Base-by-base conservation (phyloP, 2,888 invertebrate genomes). In the Altica lythri region DNA sequence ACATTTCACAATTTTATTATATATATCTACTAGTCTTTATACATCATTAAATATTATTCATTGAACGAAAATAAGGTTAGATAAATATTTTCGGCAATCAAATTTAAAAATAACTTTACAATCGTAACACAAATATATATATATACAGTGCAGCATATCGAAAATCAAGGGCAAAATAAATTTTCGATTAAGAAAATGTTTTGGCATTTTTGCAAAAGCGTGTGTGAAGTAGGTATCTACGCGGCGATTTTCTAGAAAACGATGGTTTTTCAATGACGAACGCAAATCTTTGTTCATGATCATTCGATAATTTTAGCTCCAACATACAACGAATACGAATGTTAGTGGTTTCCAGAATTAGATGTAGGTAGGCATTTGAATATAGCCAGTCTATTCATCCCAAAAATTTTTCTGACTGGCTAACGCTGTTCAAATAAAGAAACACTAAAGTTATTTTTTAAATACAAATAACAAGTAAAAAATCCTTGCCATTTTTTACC, bases 291-390 rank as follows among this genome's bases (percentile, higher is more conserved):
- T 46, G 46, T 35, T 30, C 49, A 42, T 42, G 49, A 42, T 22
- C 40, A 32, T 8, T 12, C 14, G 17, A 19, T 49, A 49, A 49
- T 40, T 49, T 22, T 49, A 49, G 49, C 40, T 14, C 13, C 29
- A 14, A 42, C n/a, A n/a, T n/a, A n/a, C n/a, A n/a, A n/a, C 32
- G 40, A 9, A 46, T 49, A 30, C 22, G 25, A 40, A 40, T 49
- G 29, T 30, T 19, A 30, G 40, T 42, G 10, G 49, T 49, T 32
- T 49, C 49, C 49, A 49, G 32, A 49, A 40, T 49, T 49, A 49
- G 49, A 40, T 27, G 10, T 38, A 38, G 45, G 19, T 18, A 32
- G 45, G 18, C 22, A 12, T 40, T 25, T 25, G 40, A 40, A 19
- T 40, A 4, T 13, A 13, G 22, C 40, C 4, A 12, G 38, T 38